A percentile compares a stretch with the other conserved stretches of the same genome.
Conservation (phyloP, 1,140 invertebrate species). For the Drosophila persimilis region DNA sequence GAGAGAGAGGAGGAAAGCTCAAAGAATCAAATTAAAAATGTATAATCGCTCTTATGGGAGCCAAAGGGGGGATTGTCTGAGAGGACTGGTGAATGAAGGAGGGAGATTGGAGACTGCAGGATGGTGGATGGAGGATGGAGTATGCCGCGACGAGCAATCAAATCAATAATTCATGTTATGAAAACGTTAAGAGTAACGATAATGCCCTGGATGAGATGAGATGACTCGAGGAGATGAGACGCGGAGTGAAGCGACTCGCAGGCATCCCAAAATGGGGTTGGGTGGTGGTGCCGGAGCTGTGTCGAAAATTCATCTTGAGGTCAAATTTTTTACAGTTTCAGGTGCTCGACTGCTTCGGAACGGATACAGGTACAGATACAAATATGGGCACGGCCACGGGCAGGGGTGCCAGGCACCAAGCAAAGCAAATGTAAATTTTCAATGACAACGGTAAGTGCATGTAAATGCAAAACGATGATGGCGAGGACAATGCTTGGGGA, state of each 20-base stretch:
- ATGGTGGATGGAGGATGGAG: background rate
- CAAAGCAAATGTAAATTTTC: conserved; percentile 74
- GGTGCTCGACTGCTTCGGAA: background rate
- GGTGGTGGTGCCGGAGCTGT: background rate
- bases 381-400: background rate
- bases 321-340: conserved; percentile 31
- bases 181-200: conserved; percentile 66
- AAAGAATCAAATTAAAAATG: conserved; percentile 79
- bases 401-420: background rate
- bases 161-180: conserved; percentile 80
- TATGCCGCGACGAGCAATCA: conserved; percentile 60
- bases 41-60: conserved; percentile 65
- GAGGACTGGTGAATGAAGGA: background rate
- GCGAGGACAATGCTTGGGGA: conserved; percentile 36
- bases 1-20: conserved; percentile 36
- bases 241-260: too few relatives aligned
- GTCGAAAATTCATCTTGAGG: conserved; percentile 32
- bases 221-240: background rate
- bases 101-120: background rate
- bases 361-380: background rate
- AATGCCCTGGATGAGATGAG: conserved; percentile 47
- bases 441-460: conserved; percentile 80
- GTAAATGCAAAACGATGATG: conserved; percentile 69
- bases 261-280: too few relatives aligned
- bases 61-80: background rate